phyloP scores from a whole-genome alignment of 2,888 invertebrate genomes.

The Trissolcus japonicus region DNA sequence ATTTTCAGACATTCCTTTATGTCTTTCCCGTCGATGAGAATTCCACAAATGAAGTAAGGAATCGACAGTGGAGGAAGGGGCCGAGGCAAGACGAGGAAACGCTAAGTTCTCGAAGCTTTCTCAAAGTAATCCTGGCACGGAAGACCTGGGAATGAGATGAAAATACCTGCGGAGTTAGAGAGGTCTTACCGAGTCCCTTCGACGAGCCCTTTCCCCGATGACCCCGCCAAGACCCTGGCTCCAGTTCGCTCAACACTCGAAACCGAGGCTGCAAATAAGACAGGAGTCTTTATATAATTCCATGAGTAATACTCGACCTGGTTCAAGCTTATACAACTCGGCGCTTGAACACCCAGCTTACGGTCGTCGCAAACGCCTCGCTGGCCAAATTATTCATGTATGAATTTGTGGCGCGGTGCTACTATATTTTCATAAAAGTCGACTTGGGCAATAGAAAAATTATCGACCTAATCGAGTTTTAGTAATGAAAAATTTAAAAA shows the following conservation, averaged over 20 bases:
- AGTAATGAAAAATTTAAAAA: too few species aligned
- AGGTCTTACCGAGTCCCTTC: slow-evolving; percentile 68
- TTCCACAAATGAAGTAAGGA: slow-evolving; percentile 67
- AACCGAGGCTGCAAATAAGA: slow-evolving; percentile 70
- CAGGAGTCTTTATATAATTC: slow-evolving; percentile 73
- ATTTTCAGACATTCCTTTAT: slow-evolving; percentile 36
- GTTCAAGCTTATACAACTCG: slow-evolving; percentile 66
- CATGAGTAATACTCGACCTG: slow-evolving; percentile 68
- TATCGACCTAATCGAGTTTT: too few species aligned
- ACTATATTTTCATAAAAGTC: slow-evolving; percentile 14
- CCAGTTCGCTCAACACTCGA: slow-evolving; percentile 51
- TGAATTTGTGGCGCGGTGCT: slow-evolving; percentile 21
- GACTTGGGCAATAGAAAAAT: slow-evolving; percentile 13
- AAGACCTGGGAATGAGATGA: slow-evolving; percentile 74
- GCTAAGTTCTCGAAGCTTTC: slow-evolving; percentile 72
- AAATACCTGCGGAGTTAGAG: slow-evolving; percentile 75
- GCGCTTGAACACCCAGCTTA: slow-evolving; percentile 63
- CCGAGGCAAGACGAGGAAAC: slow-evolving; percentile 57
- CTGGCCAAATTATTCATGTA: slow-evolving; percentile 36
- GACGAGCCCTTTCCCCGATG: slow-evolving; percentile 47
- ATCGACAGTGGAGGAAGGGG: slow-evolving; percentile 53
- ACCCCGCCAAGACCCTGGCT: slow-evolving; percentile 38
- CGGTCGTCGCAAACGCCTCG: slow-evolving; percentile 10
- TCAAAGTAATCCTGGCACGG: slow-evolving; percentile 72
- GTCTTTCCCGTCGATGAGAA: slow-evolving; percentile 58